Evolutionary conservation across 2,888 invertebrate genomes (phyloP).

Genomic region (Ectemnius cavifrons): DNA sequence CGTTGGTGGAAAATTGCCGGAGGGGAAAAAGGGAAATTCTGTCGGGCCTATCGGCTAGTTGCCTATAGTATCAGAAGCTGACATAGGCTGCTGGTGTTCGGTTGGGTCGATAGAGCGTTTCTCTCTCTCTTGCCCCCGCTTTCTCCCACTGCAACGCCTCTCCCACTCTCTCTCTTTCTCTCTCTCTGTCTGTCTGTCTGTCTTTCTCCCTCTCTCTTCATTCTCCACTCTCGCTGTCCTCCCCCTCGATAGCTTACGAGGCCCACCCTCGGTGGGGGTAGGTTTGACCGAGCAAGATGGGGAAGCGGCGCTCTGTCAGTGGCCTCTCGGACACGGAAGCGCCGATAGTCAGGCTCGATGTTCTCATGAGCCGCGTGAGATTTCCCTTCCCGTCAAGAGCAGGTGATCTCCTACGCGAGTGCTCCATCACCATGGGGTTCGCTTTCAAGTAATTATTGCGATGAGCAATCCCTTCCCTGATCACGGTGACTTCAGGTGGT

Average conservation of each 20-base stretch:
- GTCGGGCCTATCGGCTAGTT: constrained; percentile 39
- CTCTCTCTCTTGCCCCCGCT: constrained; percentile 44
- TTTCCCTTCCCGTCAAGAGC: too few species aligned
- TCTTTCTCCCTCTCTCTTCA: constrained; percentile 36
- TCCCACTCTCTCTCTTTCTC: constrained; percentile 40
- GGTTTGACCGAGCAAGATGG: constrained; percentile 50
- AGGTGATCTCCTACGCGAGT: neutral
- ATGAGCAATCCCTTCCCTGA: neutral
- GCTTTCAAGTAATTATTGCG: neutral
- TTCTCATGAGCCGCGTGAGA: constrained; percentile 1
- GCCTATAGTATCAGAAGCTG: constrained; percentile 35
- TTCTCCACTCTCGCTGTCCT: constrained; percentile 33
- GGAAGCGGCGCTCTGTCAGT: constrained; percentile 69
- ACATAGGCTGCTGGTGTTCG: constrained; percentile 40
- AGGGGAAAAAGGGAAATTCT: neutral
- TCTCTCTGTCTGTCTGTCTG: too few species aligned
- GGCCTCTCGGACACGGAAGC: constrained; percentile 70
- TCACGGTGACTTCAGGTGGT: neutral
- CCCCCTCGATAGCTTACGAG: constrained; percentile 33
- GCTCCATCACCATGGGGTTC: neutral
- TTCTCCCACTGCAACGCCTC: constrained; percentile 34
- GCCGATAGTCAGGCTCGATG: constrained; percentile 41
- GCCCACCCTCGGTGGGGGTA: constrained; percentile 19
- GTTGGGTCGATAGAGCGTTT: constrained; percentile 67
- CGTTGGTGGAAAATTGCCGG: too few species aligned